Evolutionary conservation across 2,888 invertebrate species (phyloP).

Genomic region (Ichneumoninae sp.): DNA sequence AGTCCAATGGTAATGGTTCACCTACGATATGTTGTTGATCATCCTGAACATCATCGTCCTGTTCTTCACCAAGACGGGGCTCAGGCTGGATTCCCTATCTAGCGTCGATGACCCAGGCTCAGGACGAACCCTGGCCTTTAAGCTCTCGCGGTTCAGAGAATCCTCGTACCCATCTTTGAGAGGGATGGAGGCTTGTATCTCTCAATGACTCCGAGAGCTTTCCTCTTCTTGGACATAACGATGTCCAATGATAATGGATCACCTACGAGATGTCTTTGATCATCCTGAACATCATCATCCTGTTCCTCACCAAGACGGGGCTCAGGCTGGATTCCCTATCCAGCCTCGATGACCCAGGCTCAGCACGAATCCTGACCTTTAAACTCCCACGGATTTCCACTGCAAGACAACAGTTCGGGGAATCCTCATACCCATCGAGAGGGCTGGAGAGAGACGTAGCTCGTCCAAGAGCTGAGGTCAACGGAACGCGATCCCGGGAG

Average conservation of each 20-base stretch:
- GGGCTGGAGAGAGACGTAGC: neutral
- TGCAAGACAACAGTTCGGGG: slow-evolving; percentile 6
- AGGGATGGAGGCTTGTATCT: too few species aligned
- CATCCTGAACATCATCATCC: neutral
- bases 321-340: neutral
- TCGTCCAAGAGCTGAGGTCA: slow-evolving; percentile 48
- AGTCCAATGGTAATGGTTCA: slow-evolving; percentile 45
- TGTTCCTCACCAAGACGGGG: neutral
- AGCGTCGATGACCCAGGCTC: neutral
- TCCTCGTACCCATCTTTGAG: too few species aligned
- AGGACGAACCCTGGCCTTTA: neutral
- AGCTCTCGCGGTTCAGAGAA: neutral
- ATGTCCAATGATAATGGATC: slow-evolving; percentile 47
- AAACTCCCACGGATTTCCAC: neutral
- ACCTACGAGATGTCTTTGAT: slow-evolving; percentile 31
- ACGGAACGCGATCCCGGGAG: slow-evolving; percentile 53
- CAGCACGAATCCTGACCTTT: neutral
- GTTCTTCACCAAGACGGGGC: neutral
- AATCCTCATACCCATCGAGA: slow-evolving; percentile 28
- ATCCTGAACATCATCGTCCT: neutral
- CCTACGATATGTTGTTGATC: slow-evolving; percentile 26
- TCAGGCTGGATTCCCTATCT: neutral
- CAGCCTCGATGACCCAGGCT: neutral
- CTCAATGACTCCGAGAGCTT: neutral
- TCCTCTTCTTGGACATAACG: neutral